A percentile compares a stretch with the other conserved stretches of the same genome.
Conservation (phyloP, 2,888 invertebrate species). For the Uloborus plumipes region DNA sequence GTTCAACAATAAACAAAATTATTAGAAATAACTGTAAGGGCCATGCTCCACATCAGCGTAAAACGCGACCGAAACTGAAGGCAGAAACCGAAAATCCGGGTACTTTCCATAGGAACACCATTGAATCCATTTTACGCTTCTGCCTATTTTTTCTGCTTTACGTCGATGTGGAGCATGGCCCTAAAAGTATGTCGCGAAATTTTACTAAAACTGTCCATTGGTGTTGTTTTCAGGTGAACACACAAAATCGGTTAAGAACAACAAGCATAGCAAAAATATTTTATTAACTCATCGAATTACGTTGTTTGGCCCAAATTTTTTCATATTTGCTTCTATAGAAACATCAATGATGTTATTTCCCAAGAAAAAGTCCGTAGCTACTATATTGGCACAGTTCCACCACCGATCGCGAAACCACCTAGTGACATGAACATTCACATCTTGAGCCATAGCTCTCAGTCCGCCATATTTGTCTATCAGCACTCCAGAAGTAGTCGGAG, state of each 20-base stretch:
- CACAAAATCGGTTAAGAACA: no score
- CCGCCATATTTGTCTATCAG: conserved; percentile 63
- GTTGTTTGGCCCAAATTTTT: conserved; percentile 37
- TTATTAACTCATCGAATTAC: conserved; percentile 7
- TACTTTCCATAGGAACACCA: no score
- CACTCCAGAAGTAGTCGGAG: conserved; percentile 61
- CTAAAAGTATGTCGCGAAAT: no score
- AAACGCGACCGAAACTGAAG: no score
- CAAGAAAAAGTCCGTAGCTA: conserved; percentile 66
- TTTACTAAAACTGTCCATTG: no score
- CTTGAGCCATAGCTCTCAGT: conserved; percentile 63
- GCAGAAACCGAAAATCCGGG: no score
- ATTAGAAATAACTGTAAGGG: neutral
- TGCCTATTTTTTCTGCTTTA: no score
- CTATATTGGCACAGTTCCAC: conserved; percentile 65
- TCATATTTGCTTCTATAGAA: conserved; percentile 57
- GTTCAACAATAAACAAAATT: neutral
- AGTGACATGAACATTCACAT: conserved; percentile 59
- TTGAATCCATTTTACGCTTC: no score
- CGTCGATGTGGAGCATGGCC: no score
- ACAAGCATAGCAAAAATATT: neutral
- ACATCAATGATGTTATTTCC: conserved; percentile 66
- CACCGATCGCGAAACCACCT: conserved; percentile 65
- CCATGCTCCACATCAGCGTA: no score
- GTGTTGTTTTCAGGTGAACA: no score